Conservation (phyloP, 2,113 vertebrate species). For the Takifugu bimaculatus region DNA sequence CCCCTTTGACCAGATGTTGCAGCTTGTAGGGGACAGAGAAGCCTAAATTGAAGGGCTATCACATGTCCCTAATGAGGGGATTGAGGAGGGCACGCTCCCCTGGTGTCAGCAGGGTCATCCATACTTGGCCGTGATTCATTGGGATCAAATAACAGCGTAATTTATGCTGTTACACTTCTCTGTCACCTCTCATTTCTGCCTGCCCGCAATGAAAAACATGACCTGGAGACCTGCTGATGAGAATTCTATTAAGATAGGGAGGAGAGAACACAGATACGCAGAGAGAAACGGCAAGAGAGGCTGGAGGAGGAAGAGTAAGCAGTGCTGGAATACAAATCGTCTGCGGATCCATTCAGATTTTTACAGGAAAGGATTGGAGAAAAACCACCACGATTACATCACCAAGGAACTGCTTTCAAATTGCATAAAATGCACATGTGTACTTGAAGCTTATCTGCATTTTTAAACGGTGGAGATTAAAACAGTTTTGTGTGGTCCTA, state of each 20-base stretch:
- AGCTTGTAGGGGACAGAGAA: constrained; percentile 46
- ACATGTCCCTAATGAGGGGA: constrained; percentile 53
- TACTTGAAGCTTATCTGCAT: too few species aligned
- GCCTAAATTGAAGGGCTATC: constrained; percentile 45
- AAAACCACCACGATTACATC: background rate
- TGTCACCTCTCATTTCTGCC: constrained; percentile 20
- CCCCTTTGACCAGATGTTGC: constrained; percentile 64
- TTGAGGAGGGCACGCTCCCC: constrained; percentile 18
- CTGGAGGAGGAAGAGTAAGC: background rate
- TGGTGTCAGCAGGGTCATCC: constrained; percentile 26
- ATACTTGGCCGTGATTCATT: constrained; percentile 23
- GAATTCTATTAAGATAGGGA: constrained; percentile 19
- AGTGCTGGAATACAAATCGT: too few species aligned
- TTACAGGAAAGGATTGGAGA: background rate
- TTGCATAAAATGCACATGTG: too few species aligned
- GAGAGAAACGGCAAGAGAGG: too few species aligned
- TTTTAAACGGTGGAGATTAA: too few species aligned
- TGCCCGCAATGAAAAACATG: constrained; percentile 21
- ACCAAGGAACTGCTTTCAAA: too few species aligned
- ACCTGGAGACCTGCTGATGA: constrained; percentile 19
- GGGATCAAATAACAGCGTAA: constrained; percentile 36
- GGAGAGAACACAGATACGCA: background rate
- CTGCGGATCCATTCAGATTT: constrained; percentile 2
- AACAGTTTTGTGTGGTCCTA: too few species aligned
- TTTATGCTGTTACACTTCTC: constrained; percentile 36